Percentiles rank a stretch among this genome's conserved stretches.
Evolutionary conservation across 2,888 invertebrate genomes (phyloP).

Genomic region (Eulithis testata): DNA sequence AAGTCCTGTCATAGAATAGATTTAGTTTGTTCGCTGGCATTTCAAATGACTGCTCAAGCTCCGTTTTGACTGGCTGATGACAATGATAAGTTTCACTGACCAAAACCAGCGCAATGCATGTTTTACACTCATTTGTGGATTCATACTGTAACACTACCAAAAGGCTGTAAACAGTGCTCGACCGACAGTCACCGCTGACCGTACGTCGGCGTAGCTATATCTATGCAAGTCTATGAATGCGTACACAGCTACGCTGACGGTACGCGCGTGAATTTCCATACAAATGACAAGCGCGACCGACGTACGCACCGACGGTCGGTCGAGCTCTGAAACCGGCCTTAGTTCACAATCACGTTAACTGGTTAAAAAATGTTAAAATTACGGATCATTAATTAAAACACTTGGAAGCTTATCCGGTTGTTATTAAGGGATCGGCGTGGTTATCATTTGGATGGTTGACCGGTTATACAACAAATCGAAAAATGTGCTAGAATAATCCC

Average conservation of each 20-base stretch:
- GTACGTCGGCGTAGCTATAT: too few relatives aligned
- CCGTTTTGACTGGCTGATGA: slow-evolving; percentile 21
- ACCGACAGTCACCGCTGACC: too few relatives aligned
- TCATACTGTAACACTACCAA: neutral
- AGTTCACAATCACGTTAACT: slow-evolving; percentile 4
- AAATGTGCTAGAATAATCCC: too few relatives aligned
- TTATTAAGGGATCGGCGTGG: neutral
- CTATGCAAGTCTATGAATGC: too few relatives aligned
- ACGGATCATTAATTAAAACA: neutral
- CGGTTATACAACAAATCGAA: neutral
- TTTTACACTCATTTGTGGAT: slow-evolving; percentile 9
- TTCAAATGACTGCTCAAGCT: slow-evolving; percentile 23
- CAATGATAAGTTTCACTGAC: slow-evolving; percentile 22
- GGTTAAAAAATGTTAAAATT: neutral
- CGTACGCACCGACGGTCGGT: too few relatives aligned
- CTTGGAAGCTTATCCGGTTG: neutral
- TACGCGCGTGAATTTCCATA: too few relatives aligned
- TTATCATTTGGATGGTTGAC: neutral
- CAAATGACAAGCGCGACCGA: too few relatives aligned
- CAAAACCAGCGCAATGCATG: neutral
- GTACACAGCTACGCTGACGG: too few relatives aligned
- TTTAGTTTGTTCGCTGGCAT: slow-evolving; percentile 17
- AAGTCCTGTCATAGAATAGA: slow-evolving; percentile 22
- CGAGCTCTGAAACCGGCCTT: too few relatives aligned
- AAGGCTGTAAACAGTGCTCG: too few relatives aligned